phyloP scores from a whole-genome alignment of 2,888 invertebrate genomes.

The Ernsta delagoae region DNA sequence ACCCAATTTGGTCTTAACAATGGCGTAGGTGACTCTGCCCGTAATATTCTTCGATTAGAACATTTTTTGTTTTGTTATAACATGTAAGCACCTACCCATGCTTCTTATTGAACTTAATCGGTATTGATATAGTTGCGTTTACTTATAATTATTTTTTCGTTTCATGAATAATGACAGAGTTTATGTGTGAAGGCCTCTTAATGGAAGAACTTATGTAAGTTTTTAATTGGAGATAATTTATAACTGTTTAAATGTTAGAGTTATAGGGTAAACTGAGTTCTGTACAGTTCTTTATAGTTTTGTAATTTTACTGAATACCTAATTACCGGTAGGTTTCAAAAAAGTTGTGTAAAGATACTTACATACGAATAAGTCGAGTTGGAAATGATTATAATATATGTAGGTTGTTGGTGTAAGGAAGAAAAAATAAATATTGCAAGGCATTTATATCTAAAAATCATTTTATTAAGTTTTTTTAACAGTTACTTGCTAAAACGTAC shows the following conservation, averaged over 20 bases:
- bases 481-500: too few species aligned
- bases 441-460: not conserved
- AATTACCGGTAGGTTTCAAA: not conserved
- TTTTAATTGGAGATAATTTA: conserved; percentile 55
- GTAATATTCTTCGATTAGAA: too few species aligned
- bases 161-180: conserved; percentile 16
- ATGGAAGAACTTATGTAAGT: conserved; percentile 49
- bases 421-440: conserved; percentile 9
- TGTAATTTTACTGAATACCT: conserved; percentile 16
- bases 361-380: not conserved
- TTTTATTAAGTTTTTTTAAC: not conserved
- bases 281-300: conserved; percentile 41
- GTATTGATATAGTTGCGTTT: too few species aligned
- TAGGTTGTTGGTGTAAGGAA: too few species aligned
- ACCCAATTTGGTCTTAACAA: too few species aligned
- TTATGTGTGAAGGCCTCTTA: conserved; percentile 19
- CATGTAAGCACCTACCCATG: too few species aligned
- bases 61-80: too few species aligned
- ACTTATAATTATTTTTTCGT: too few species aligned
- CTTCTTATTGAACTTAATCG: not conserved
- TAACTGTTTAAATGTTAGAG: conserved; percentile 54
- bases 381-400: too few species aligned
- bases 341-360: not conserved
- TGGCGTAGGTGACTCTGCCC: too few species aligned
- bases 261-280: conserved; percentile 54